Evolutionary conservation across 2,888 invertebrate species (phyloP).

Genomic region (Calameuta filiformis): DNA sequence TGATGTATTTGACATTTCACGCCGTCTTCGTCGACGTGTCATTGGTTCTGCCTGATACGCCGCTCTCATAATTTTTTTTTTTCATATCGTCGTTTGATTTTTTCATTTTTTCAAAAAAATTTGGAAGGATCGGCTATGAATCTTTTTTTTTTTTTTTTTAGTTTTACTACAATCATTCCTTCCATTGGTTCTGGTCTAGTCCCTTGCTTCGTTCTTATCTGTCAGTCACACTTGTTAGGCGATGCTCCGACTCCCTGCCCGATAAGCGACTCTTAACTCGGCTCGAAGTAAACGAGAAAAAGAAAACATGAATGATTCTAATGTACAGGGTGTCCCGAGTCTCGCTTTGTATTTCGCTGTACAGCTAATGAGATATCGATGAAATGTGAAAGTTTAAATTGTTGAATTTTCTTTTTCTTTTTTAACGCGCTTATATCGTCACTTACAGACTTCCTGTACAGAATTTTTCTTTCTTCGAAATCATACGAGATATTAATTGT

Average conservation of each 20-base stretch:
- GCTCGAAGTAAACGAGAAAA: background rate
- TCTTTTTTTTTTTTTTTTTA: too few relatives aligned
- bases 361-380: background rate
- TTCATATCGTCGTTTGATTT: slow-evolving; percentile 14
- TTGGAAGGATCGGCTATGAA: background rate
- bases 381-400: background rate
- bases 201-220: background rate
- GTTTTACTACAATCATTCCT: background rate
- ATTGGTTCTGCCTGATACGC: slow-evolving; percentile 58
- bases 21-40: slow-evolving; percentile 22
- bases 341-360: background rate
- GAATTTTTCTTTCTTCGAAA: background rate
- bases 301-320: background rate
- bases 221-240: background rate
- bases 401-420: background rate
- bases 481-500: background rate
- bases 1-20: slow-evolving; percentile 1
- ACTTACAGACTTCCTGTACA: background rate
- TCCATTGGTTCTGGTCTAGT: background rate
- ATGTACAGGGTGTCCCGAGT: background rate
- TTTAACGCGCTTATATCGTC: too few relatives aligned
- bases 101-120: background rate
- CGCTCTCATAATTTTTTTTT: slow-evolving; percentile 56
- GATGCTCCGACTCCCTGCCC: background rate
- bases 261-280: background rate